Evolutionary conservation across 2,797 vertebrate species (phyloP), one percentile per base, ranked within the genome.

Genomic region (Aplochiton taeniatus): DNA sequence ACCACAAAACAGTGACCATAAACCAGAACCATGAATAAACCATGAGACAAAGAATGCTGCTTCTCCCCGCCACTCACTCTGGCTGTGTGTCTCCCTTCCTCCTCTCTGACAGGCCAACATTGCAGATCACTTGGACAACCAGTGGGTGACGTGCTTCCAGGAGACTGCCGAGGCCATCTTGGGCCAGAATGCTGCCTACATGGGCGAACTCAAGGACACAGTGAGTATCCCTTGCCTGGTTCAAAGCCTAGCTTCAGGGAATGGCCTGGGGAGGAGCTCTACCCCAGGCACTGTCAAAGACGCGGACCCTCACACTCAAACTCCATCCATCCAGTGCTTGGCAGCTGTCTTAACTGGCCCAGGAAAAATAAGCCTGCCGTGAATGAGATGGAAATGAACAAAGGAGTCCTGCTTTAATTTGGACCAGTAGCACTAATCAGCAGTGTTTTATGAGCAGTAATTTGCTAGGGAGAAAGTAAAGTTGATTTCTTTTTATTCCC

Each of bases 121-220:
- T 77, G 94, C 96, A 6, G 98, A 99, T 85, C 93, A 93, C 56
- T 88, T 90, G 0, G 96, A 98, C 69, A 98, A 98, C 83, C 96
- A 98, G 85, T 99, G 97, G 98, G 91, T 99, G 80, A 98, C 95
- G 8, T 99, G 96, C 84, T 99, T 99, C 91, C 97, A 98, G 83
- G 96, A 98, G 53, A 85, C 91, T 50, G 96, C 96, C 1, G 98
- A 99, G 87, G 86, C 93, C 67, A 94, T 99, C 77, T 91, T 99
- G 61, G 96, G 97, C 62, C 96, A 98, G 75, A 98, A 90, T 0
- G 80, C 95, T 4, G 89, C 91, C 74, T 95, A 96, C 75, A 86
- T 99, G 18, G 98, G 97, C 61, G 96, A 98, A 66, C 89, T 98
- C 63, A 98, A 94, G 83, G 98, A 98, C 57, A 96, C 96, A 67